Conservation (phyloP, 2,113 vertebrate genomes). For the Nannobrachium achirus region DNA sequence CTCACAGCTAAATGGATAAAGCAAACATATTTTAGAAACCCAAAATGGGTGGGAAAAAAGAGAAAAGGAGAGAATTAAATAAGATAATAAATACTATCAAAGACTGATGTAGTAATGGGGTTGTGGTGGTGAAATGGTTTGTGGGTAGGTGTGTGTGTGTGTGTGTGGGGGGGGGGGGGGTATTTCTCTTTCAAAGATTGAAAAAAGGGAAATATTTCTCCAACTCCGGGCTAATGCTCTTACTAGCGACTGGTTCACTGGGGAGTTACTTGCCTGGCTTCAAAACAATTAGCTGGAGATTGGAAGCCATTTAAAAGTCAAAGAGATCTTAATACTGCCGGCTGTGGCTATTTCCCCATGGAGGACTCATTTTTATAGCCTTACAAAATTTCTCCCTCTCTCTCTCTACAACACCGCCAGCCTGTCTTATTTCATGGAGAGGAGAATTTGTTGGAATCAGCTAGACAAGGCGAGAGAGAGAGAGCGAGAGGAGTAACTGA, state of each 20-base stretch:
- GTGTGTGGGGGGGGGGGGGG: slow-evolving; percentile 2
- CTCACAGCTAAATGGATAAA: slow-evolving; percentile 38
- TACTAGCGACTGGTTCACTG: slow-evolving; percentile 59
- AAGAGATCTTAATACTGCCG: slow-evolving; percentile 74
- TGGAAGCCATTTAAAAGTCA: slow-evolving; percentile 73
- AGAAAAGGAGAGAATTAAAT: slow-evolving; percentile 38
- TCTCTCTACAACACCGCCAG: slow-evolving; percentile 49
- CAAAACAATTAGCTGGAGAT: slow-evolving; percentile 79
- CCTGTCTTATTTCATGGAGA: slow-evolving; percentile 62
- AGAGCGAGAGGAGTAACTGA: too few species aligned
- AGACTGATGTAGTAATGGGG: too few species aligned
- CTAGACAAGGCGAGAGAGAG: slow-evolving; percentile 17
- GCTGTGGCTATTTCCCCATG: slow-evolving; percentile 70
- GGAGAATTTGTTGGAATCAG: slow-evolving; percentile 56
- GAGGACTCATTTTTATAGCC: slow-evolving; percentile 74
- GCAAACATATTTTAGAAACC: slow-evolving; percentile 46
- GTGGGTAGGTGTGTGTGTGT: too few species aligned
- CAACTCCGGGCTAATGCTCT: slow-evolving; percentile 73
- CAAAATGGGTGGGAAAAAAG: slow-evolving; percentile 37
- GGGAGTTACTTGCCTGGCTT: slow-evolving; percentile 71
- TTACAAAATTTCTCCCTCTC: slow-evolving; percentile 51
- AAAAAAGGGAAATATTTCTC: slow-evolving; percentile 74
- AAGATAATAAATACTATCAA: neutral
- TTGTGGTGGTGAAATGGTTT: too few species aligned
- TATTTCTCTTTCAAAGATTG: slow-evolving; percentile 70